Base-by-base conservation (phyloP, 2,113 vertebrate genomes). In the Cynopterus brachyotis region DNA sequence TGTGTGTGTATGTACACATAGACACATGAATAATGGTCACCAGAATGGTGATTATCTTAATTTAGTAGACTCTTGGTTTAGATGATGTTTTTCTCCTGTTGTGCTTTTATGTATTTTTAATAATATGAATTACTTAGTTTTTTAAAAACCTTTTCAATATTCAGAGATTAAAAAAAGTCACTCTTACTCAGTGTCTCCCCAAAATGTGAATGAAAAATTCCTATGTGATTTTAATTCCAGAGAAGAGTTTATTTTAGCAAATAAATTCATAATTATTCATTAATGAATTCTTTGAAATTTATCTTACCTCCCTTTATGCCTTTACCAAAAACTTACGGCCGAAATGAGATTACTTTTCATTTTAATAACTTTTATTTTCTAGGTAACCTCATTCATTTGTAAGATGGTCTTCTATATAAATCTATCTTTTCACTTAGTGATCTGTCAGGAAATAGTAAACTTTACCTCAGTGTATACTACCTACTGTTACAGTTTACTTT, bases 201-300 rank as follows among this genome's bases (percentile, higher is more conserved):
- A 55, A 85, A 92, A 84, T 86, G 17, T 83, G 79, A 47, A 64
- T 95, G 24, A 40, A 67, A 95, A 97, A 45, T 92, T 78, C 24
- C 62, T 91, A 26, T 62, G 17, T 95, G 16, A 62, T 55, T 96
- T 95, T 97, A 80, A 80, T 96, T 96, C 86, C 26, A 89, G 37
- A 79, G 55, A 89, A 83, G 83, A 67, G 12, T 70, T 66, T 81
- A 53, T 90, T 79, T 95, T 40, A 93, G 53, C 50, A 94, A 47
- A 47, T 78, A 83, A 72, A 64, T 82, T 83, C 93, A 37, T 35
- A 84, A 50, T 83, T 82, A 42, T 87, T 91, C 13, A 60, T 86
- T 87, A 83, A 50, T 89, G 17, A 85, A 79, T 82, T 89, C 40
- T 93, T 84, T 87, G 4, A 60, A 93, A 82, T 89, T 16, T 70